These are phyloP conservation scores for Masnerella sp. DNA, from an alignment of 2,888 invertebrate genomes.

Conservation along the genomic window DNA sequence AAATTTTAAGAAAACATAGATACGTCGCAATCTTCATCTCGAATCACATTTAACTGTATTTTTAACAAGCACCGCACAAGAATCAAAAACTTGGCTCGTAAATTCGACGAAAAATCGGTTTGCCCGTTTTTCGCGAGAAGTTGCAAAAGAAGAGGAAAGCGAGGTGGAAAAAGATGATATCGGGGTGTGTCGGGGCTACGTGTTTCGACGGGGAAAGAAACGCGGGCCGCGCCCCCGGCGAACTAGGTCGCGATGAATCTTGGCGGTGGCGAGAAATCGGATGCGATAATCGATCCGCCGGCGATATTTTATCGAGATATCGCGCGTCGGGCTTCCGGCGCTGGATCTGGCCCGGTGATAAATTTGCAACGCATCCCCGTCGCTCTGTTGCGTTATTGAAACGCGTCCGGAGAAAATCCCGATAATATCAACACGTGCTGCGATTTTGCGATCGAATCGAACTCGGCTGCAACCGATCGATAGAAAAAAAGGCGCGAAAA, in stretches of 20 bases:
- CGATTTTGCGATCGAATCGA: slow-evolving; percentile 6
- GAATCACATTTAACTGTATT: slow-evolving; percentile 34
- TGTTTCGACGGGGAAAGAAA: slow-evolving; percentile 47
- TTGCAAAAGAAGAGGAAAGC: slow-evolving; percentile 19
- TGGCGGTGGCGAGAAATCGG: slow-evolving; percentile 66
- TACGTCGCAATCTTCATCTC: too few relatives aligned
- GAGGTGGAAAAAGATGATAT: slow-evolving; percentile 31
- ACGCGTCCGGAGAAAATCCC: slow-evolving; percentile 34
- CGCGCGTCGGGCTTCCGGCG: slow-evolving; percentile 61
- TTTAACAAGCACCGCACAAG: slow-evolving; percentile 25
- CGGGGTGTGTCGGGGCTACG: slow-evolving; percentile 24
- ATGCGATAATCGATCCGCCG: slow-evolving; percentile 70
- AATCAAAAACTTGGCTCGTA: slow-evolving; percentile 49
- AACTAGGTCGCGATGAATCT: slow-evolving; percentile 58
- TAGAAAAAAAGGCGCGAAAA: too few relatives aligned
- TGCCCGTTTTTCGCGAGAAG: not conserved
- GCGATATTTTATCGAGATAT: slow-evolving; percentile 70
- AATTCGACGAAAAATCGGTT: slow-evolving; percentile 24
- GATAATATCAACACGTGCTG: slow-evolving; percentile 50
- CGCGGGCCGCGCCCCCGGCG: slow-evolving; percentile 48
- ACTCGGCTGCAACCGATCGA: too few relatives aligned
- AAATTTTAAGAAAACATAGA: too few relatives aligned
- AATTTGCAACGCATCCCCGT: slow-evolving; percentile 63
- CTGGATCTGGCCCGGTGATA: slow-evolving; percentile 60
- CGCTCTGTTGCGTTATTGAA: slow-evolving; percentile 50